These are phyloP conservation scores for Habroteleia sp. DNA, from an alignment of 2,888 invertebrate genomes.

Conservation along the genomic window DNA sequence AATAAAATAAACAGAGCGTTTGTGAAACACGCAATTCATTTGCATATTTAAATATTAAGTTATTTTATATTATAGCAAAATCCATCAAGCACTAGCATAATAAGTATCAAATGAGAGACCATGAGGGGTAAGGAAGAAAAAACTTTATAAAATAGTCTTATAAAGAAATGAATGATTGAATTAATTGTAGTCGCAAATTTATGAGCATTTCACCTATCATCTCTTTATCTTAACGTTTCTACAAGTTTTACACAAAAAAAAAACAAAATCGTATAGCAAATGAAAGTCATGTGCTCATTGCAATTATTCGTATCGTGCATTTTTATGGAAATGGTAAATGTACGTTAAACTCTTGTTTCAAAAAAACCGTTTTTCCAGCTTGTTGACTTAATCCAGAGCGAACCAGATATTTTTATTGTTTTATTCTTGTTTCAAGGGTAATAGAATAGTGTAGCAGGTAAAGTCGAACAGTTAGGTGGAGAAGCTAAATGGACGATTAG, in stretches of 20 bases:
- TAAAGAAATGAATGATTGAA: constrained; percentile 21
- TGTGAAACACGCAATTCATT: constrained; percentile 23
- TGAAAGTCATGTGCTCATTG: neutral
- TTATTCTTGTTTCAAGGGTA: constrained; percentile 50
- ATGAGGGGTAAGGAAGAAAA: constrained; percentile 10
- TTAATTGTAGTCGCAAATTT: constrained; percentile 9
- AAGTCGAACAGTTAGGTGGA: constrained; percentile 49
- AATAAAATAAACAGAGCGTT: constrained; percentile 22
- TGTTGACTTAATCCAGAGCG: constrained; percentile 49
- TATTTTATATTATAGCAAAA: constrained; percentile 16
- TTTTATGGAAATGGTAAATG: constrained; percentile 36
- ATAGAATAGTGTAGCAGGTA: constrained; percentile 53
- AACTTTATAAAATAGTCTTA: no score
- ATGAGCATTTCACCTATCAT: constrained; percentile 10
- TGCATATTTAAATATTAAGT: constrained; percentile 19
- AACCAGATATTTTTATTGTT: constrained; percentile 54
- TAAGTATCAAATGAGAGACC: constrained; percentile 20
- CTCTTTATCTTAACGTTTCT: constrained; percentile 4
- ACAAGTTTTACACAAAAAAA: constrained; percentile 1
- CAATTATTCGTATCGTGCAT: constrained; percentile 16
- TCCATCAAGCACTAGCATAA: constrained; percentile 17
- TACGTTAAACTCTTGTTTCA: constrained; percentile 20
- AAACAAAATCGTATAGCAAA: no score
- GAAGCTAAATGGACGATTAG: constrained; percentile 63
- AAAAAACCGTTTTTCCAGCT: constrained; percentile 39